Evolutionary conservation across 2,888 invertebrate genomes (phyloP).

Genomic region (Zygothrica quintamaculata): DNA sequence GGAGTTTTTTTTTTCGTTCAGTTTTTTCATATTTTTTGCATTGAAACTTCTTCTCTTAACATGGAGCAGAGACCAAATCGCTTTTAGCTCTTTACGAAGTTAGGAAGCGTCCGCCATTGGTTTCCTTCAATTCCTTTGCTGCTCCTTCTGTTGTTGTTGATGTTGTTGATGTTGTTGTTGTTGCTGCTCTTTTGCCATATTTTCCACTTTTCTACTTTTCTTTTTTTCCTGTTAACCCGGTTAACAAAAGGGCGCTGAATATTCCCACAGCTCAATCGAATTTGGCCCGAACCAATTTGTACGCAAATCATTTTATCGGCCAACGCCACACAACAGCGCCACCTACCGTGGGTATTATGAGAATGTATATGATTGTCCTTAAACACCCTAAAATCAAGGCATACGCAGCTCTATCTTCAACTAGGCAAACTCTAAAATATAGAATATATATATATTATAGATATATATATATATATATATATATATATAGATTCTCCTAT

Average conservation of each 20-base stretch:
- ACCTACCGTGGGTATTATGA: slow-evolving; percentile 49
- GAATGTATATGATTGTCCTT: slow-evolving; percentile 53
- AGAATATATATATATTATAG: too few species aligned
- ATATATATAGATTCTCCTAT: too few species aligned
- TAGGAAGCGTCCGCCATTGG: slow-evolving; percentile 46
- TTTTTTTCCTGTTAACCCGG: slow-evolving; percentile 64
- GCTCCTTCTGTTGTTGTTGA: slow-evolving; percentile 8
- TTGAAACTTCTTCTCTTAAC: slow-evolving; percentile 36
- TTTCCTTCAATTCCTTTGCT: slow-evolving; percentile 27
- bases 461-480: too few species aligned
- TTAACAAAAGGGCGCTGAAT: slow-evolving; percentile 75
- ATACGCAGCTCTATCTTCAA: neutral
- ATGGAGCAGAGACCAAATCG: slow-evolving; percentile 48
- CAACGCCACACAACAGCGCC: slow-evolving; percentile 42
- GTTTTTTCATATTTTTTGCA: too few species aligned
- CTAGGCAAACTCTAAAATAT: too few species aligned
- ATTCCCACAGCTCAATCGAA: slow-evolving; percentile 81
- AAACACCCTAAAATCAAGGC: slow-evolving; percentile 20
- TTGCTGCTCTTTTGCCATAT: slow-evolving; percentile 58
- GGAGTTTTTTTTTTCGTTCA: too few species aligned
- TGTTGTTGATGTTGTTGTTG: slow-evolving; percentile 7
- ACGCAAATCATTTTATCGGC: slow-evolving; percentile 81
- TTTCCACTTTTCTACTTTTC: slow-evolving; percentile 60
- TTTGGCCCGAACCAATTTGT: slow-evolving; percentile 81
- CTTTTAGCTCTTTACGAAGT: slow-evolving; percentile 62